Evolutionary conservation across 1,140 invertebrate genomes (phyloP).

Genomic region (Macrobrachium rosenbergii): DNA sequence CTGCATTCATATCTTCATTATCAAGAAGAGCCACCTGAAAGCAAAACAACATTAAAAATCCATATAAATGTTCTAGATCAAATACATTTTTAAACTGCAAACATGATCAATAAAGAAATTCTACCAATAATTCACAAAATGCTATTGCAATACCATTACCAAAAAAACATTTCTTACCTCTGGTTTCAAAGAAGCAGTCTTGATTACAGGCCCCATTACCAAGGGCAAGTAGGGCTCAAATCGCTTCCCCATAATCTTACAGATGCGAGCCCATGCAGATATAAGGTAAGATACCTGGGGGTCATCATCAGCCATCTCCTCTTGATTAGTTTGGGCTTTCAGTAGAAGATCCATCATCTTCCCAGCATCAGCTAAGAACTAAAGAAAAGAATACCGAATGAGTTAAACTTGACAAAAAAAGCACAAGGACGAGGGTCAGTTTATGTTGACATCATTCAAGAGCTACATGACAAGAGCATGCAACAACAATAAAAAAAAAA

Average conservation of each 20-base stretch:
- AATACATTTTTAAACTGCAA: too few species aligned
- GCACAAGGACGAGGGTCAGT: too few species aligned
- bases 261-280: conserved; percentile 98
- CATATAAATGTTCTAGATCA: background rate
- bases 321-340: conserved; percentile 85
- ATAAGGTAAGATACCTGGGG: conserved; percentile 98
- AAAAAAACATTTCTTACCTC: conserved; percentile 74
- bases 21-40: conserved; percentile 88
- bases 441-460: too few species aligned
- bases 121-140: background rate
- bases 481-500: too few species aligned
- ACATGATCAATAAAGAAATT: background rate
- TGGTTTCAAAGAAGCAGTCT: conserved; percentile 95
- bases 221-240: conserved; percentile 97
- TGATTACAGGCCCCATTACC: conserved; percentile 97
- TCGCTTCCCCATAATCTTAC: conserved; percentile 94
- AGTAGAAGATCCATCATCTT: conserved; percentile 97
- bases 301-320: conserved; percentile 90
- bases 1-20: conserved; percentile 85
- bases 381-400: conserved; percentile 59
- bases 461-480: too few species aligned
- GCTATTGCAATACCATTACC: background rate
- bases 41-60: background rate
- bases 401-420: too few species aligned
- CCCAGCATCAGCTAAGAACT: conserved; percentile 92